Evolutionary conservation across 2,888 invertebrate species (phyloP).

Genomic region (Stegophylla sp.): DNA sequence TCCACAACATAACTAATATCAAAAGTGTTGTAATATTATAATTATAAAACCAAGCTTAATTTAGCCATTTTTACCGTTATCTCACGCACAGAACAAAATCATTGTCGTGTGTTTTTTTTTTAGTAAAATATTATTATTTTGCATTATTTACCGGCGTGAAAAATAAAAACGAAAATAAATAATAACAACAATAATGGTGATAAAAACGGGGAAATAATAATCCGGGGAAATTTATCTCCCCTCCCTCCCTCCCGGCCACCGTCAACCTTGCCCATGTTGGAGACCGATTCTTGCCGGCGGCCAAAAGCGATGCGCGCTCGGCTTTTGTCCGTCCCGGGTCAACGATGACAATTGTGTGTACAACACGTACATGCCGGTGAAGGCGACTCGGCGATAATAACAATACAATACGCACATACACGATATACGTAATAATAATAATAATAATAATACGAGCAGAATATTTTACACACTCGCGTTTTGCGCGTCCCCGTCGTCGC

Average conservation of each 20-base stretch:
- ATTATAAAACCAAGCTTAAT: too few species aligned
- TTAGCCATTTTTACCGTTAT: too few species aligned
- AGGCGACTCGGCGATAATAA: constrained; percentile 2
- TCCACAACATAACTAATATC: too few species aligned
- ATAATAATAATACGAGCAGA: constrained; percentile 5
- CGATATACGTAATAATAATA: neutral
- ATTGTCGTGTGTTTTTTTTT: too few species aligned
- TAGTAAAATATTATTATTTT: too few species aligned
- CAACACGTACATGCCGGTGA: neutral
- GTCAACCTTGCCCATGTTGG: too few species aligned
- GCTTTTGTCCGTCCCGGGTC: constrained; percentile 30
- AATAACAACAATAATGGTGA: neutral
- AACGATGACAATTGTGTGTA: constrained; percentile 17
- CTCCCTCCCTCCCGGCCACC: neutral
- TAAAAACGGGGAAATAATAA: neutral
- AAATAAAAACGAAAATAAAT: neutral
- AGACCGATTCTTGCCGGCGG: neutral
- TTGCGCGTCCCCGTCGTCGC: neutral
- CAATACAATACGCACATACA: constrained; percentile 18
- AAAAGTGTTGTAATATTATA: too few species aligned
- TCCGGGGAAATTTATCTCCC: constrained; percentile 8
- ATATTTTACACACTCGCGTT: constrained; percentile 4
- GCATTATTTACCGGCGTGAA: neutral
- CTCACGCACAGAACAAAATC: neutral
- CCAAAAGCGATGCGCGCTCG: neutral